Percentiles rank a stretch among this genome's conserved stretches.
phyloP scores from a whole-genome alignment of 2,888 invertebrate species.

The Lamellibrachia satsuma region DNA sequence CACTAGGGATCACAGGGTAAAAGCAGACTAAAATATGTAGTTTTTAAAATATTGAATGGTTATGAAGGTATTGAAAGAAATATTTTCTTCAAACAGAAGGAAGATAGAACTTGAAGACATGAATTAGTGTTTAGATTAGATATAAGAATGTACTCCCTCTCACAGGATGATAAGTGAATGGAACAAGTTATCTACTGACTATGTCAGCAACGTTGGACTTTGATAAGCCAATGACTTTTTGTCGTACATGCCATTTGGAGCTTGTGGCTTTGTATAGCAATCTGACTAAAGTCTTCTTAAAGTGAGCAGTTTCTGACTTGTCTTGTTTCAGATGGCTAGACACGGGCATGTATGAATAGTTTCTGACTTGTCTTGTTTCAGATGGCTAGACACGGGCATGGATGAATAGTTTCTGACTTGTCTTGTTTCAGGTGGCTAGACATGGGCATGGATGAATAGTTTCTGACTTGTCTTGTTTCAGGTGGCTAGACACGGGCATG shows the following conservation, averaged over 20 bases:
- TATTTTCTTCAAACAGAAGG: too few relatives aligned
- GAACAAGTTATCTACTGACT: not conserved
- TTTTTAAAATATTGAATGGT: too few relatives aligned
- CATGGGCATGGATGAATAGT: too few relatives aligned
- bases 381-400: conserved; percentile 66
- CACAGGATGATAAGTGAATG: not conserved
- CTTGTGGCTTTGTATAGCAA: too few relatives aligned
- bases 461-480: too few relatives aligned
- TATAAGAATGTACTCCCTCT: not conserved
- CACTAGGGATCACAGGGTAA: too few relatives aligned
- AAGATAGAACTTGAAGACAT: too few relatives aligned
- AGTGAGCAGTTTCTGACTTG: not conserved
- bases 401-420: conserved; percentile 44
- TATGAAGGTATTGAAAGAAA: too few relatives aligned
- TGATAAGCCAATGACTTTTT: not conserved
- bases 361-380: conserved; percentile 42
- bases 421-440: not conserved
- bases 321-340: conserved; percentile 65
- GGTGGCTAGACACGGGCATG: too few relatives aligned
- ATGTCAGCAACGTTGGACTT: not conserved
- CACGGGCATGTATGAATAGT: conserved; percentile 58
- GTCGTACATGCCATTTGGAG: not conserved
- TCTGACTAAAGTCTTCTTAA: not conserved
- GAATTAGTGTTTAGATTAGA: not conserved
- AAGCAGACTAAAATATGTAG: too few relatives aligned